A percentile compares a stretch with the other conserved stretches of the same genome.
Conservation (phyloP, 2,113 vertebrate genomes). For the Candoia aspera region DNA sequence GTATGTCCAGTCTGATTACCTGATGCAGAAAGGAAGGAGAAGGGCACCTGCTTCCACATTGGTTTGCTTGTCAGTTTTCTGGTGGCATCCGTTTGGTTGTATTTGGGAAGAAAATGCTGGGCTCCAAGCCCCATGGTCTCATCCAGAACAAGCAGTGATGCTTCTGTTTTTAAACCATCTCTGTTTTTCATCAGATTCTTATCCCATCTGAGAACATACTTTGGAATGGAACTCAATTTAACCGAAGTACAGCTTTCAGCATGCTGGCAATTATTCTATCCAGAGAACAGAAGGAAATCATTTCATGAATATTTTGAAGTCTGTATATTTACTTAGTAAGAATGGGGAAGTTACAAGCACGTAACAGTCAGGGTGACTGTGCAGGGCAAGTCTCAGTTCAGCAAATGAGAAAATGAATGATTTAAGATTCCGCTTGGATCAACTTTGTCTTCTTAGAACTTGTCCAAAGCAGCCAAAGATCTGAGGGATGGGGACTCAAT, state of each 20-base stretch:
- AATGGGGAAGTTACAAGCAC: slow-evolving; percentile 47
- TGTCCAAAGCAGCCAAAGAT: slow-evolving; percentile 46
- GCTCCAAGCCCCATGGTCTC: not conserved
- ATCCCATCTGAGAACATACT: slow-evolving; percentile 30
- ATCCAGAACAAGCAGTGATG: not conserved
- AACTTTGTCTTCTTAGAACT: slow-evolving; percentile 49
- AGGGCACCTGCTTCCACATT: not conserved
- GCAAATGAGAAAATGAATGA: slow-evolving; percentile 65
- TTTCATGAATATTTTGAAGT: slow-evolving; percentile 41
- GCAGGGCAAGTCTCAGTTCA: slow-evolving; percentile 52
- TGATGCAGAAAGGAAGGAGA: not conserved
- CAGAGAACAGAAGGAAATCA: slow-evolving; percentile 60
- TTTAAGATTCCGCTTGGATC: slow-evolving; percentile 55
- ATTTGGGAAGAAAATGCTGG: not conserved
- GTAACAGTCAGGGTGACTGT: slow-evolving; percentile 59
- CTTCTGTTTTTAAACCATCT: not conserved
- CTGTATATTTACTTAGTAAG: slow-evolving; percentile 28
- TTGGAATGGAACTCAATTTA: slow-evolving; percentile 55
- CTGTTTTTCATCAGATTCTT: slow-evolving; percentile 6
- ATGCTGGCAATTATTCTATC: slow-evolving; percentile 58
- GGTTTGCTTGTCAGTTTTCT: not conserved
- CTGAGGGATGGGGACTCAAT: slow-evolving; percentile 37
- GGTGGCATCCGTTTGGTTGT: not conserved
- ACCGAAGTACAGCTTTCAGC: slow-evolving; percentile 56
- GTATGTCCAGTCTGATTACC: not conserved